Base-by-base conservation (phyloP, 2,888 invertebrate genomes). In the Diplolepis rosae region DNA sequence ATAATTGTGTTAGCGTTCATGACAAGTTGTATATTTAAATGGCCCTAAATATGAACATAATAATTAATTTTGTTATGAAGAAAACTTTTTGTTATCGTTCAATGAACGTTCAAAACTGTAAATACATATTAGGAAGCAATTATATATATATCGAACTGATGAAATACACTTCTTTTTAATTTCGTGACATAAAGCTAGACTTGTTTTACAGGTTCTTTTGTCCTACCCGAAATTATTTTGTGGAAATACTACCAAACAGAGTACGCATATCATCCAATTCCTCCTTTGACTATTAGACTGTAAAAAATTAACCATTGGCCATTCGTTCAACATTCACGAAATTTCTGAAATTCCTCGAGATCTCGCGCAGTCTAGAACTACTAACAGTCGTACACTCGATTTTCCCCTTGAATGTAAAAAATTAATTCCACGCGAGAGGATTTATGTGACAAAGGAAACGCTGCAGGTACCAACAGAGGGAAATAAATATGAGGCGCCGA, bases 261-360 rank as follows among this genome's bases (percentile, higher is more conserved):
- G 27, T 1, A 15, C n/a, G 13, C 6, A 27, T 24, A 61, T 39
- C 24, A 24, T 61, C 15, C 39, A 61, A 61, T 42, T 61, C 24
- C 4, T 24, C 39, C 39, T 61, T 42, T 61, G 61, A 61, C 61
- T 42, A 61, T 27, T 9, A 24, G 6, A 1, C 7, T 22, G 39
- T n/a, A 39, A n/a, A 35, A 61, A 61, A 61, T 61, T 42, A 39
- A 24, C 61, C 24, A 42, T 32, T 56, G 32, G 22, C 56, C 35
- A 18, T 61, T 39, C 61, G 24, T 61, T 61, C 24, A 7, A 42
- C 35, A 61, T 61, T 61, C 61, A 15, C 15, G 39, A 27, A 42
- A 42, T 42, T 61, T 42, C 39, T n/a, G n/a, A n/a, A 61, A 27
- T 61, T 61, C n/a, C 61, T 61, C 6, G 39, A 24, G 24, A 24